Percentiles rank a stretch among this genome's conserved stretches.
phyloP scores from a whole-genome alignment of 2,797 vertebrate species.

The Cheirogaleus major region DNA sequence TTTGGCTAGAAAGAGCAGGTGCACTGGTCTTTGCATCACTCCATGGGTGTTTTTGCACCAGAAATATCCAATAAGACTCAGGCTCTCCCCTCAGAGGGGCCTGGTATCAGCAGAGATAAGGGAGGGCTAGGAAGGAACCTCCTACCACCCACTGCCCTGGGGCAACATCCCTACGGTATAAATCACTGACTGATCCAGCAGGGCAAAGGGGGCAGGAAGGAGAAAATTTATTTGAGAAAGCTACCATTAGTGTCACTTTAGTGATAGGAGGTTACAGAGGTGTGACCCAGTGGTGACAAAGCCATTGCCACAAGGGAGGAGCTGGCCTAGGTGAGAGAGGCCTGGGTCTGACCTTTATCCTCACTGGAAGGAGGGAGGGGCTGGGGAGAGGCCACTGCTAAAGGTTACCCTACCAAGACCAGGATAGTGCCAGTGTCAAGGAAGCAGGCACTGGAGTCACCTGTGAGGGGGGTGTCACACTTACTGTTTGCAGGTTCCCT shows the following conservation, averaged over 20 bases:
- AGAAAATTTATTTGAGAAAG: slow-evolving; percentile 85
- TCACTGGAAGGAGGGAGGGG: neutral
- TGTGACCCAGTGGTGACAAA: slow-evolving; percentile 53
- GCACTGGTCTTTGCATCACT: slow-evolving; percentile 70
- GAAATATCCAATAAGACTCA: slow-evolving; percentile 79
- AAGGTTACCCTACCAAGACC: neutral
- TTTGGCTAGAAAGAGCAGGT: slow-evolving; percentile 83
- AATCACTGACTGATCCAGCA: slow-evolving; percentile 63
- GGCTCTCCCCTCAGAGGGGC: slow-evolving; percentile 41
- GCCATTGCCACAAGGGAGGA: neutral
- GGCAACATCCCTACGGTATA: slow-evolving; percentile 73
- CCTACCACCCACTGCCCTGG: slow-evolving; percentile 82
- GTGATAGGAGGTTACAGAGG: slow-evolving; percentile 51
- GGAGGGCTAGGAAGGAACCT: slow-evolving; percentile 79
- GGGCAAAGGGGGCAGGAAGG: slow-evolving; percentile 62
- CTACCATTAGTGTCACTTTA: slow-evolving; percentile 82
- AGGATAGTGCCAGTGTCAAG: neutral
- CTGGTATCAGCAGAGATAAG: slow-evolving; percentile 74
- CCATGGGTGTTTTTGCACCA: slow-evolving; percentile 76
- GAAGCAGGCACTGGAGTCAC: neutral
- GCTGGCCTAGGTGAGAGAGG: neutral
- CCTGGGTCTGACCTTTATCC: neutral
- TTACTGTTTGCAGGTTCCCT: neutral
- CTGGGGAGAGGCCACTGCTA: neutral
- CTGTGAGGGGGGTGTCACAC: neutral